Evolutionary conservation across 2,888 invertebrate species (phyloP).

Genomic region (Siphonodentalium dalli): DNA sequence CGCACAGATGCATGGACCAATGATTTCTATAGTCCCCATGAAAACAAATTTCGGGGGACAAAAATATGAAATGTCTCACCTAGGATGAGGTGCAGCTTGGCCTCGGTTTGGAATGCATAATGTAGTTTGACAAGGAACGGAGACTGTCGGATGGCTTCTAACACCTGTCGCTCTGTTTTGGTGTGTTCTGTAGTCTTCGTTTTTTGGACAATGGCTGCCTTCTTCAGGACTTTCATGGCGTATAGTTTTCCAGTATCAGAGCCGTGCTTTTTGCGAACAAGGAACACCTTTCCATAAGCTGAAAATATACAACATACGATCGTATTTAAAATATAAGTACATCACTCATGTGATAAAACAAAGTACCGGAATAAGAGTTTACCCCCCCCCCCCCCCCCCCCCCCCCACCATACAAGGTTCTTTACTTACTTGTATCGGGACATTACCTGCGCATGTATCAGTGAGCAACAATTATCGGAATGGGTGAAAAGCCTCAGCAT

Average conservation of each 20-base stretch:
- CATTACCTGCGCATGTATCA: too few species aligned
- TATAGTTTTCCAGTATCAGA: conserved; percentile 87
- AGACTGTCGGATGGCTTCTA: conserved; percentile 91
- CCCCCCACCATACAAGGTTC: too few species aligned
- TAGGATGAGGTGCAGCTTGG: conserved; percentile 93
- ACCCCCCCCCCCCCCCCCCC: too few species aligned
- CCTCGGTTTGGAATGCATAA: conserved; percentile 98
- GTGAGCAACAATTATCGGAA: too few species aligned
- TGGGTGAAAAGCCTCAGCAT: too few species aligned
- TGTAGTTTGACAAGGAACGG: conserved; percentile 96
- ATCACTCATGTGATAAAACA: too few species aligned
- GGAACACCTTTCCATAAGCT: conserved; percentile 80
- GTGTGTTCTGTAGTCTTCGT: conserved; percentile 80
- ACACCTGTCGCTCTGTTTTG: conserved; percentile 93
- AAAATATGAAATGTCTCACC: conserved; percentile 77
- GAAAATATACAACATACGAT: conserved; percentile 26
- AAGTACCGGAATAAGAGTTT: too few species aligned
- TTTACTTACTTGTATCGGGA: too few species aligned
- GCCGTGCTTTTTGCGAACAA: conserved; percentile 88
- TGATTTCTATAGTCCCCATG: too few species aligned
- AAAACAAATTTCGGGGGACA: too few species aligned
- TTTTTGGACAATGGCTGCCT: conserved; percentile 87
- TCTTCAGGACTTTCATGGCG: conserved; percentile 98
- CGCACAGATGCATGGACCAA: too few species aligned
- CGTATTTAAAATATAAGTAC: neutral